phyloP scores from a whole-genome alignment of 35 echinoderm and acorn worm genomes.

The Holothuria glaberrima region DNA sequence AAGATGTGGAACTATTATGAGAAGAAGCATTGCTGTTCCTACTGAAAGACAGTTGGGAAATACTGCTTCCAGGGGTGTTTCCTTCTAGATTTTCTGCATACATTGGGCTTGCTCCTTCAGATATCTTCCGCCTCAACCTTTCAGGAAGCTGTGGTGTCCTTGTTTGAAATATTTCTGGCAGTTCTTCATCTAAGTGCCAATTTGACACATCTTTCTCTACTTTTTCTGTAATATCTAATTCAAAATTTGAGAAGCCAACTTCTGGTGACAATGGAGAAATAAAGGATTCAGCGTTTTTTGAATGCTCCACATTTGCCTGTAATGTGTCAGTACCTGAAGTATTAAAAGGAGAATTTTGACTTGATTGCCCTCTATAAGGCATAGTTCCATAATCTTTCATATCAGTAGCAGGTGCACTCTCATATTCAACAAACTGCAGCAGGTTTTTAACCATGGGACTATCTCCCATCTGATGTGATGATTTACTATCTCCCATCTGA shows the following conservation, averaged over 20 bases:
- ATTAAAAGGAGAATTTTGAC: too few species aligned
- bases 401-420: too few species aligned
- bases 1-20: not conserved
- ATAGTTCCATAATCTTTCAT: too few species aligned
- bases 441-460: not conserved
- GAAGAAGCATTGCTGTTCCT: not conserved
- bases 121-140: constrained; percentile 36
- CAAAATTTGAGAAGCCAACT: not conserved
- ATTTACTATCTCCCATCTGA: not conserved
- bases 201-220: not conserved
- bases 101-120: not conserved
- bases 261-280: not conserved
- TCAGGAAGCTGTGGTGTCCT: constrained; percentile 74
- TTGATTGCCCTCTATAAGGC: too few species aligned
- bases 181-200: constrained; percentile 63
- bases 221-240: not conserved
- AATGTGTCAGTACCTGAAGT: too few species aligned
- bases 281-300: too few species aligned
- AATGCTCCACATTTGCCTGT: too few species aligned
- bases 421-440: not conserved
- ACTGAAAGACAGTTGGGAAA: not conserved
- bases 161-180: constrained; percentile 70
- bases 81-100: not conserved
- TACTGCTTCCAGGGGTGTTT: not conserved
- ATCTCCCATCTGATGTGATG: not conserved